phyloP scores from a whole-genome alignment of 2,113 vertebrate genomes.

The Oostethus manadensis region DNA sequence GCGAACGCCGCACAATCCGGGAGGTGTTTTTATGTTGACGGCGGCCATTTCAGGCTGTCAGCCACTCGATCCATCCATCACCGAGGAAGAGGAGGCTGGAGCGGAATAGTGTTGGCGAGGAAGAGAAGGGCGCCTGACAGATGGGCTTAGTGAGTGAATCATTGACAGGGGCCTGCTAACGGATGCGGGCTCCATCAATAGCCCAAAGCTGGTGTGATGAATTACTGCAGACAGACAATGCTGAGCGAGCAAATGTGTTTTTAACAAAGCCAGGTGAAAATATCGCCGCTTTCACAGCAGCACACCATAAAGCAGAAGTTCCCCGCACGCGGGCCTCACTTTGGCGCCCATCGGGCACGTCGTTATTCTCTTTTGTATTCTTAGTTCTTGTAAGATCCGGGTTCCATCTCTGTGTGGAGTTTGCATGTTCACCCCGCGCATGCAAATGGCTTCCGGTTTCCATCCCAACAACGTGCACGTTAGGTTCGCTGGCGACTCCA shows the following conservation, averaged over 20 bases:
- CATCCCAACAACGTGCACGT: too few species aligned
- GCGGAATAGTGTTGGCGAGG: constrained; percentile 45
- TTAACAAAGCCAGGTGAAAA: constrained; percentile 71
- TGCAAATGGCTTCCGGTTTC: too few species aligned
- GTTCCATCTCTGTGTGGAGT: too few species aligned
- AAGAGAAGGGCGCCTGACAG: constrained; percentile 64
- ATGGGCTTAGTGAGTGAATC: constrained; percentile 75
- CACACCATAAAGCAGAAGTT: constrained; percentile 12
- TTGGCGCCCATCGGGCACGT: background rate
- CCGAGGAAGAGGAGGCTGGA: constrained; percentile 61
- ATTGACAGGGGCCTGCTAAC: constrained; percentile 75
- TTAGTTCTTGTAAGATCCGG: too few species aligned
- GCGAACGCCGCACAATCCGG: constrained; percentile 21
- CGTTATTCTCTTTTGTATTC: background rate
- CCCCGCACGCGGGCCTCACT: background rate
- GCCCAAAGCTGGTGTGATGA: constrained; percentile 74
- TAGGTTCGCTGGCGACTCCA: too few species aligned
- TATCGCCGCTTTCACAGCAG: constrained; percentile 34
- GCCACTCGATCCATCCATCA: constrained; percentile 59
- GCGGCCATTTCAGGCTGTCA: constrained; percentile 39
- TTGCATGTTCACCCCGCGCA: too few species aligned
- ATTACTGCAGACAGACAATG: constrained; percentile 78
- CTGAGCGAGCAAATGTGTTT: constrained; percentile 75
- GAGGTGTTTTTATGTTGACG: constrained; percentile 33
- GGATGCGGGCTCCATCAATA: constrained; percentile 75